Evolutionary conservation across 2,888 invertebrate species (phyloP).

Genomic region (Anticlea derivata): DNA sequence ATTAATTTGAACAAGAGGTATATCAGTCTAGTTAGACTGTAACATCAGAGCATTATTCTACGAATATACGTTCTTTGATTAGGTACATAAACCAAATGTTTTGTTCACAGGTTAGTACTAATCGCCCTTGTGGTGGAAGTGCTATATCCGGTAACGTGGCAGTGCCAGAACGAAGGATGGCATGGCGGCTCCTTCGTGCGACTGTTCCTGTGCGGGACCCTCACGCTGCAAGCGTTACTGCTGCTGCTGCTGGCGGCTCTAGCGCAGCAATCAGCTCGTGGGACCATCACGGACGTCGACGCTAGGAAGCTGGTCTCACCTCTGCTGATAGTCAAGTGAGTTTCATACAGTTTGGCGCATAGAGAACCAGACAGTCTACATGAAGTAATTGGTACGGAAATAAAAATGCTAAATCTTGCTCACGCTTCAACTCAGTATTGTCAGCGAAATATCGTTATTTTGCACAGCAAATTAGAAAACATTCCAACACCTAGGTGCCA

Average conservation of each 20-base stretch:
- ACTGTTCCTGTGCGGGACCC: constrained; percentile 88
- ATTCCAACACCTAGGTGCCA: too few species aligned
- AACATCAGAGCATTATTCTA: too few species aligned
- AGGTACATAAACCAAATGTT: not conserved
- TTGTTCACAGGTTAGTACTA: constrained; percentile 84
- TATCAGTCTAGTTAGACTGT: too few species aligned
- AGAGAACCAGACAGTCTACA: too few species aligned
- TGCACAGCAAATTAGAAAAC: too few species aligned
- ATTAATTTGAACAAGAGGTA: too few species aligned
- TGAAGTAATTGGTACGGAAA: too few species aligned
- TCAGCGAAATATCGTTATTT: too few species aligned
- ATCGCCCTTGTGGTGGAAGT: constrained; percentile 86
- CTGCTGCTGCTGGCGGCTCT: constrained; percentile 86
- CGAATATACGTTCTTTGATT: too few species aligned
- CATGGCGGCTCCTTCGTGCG: constrained; percentile 88
- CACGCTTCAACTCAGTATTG: too few species aligned
- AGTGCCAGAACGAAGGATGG: constrained; percentile 87
- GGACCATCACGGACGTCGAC: constrained; percentile 90
- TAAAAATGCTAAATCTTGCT: too few species aligned
- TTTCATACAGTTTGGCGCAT: constrained; percentile 21
- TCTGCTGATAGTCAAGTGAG: constrained; percentile 88
- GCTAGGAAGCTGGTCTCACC: constrained; percentile 88
- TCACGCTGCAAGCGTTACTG: constrained; percentile 85
- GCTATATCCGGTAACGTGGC: constrained; percentile 87
- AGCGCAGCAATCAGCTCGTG: constrained; percentile 89